These are phyloP conservation scores for Spermophilus dauricus DNA, from an alignment of 2,113 vertebrate species.

Conservation along the genomic window DNA sequence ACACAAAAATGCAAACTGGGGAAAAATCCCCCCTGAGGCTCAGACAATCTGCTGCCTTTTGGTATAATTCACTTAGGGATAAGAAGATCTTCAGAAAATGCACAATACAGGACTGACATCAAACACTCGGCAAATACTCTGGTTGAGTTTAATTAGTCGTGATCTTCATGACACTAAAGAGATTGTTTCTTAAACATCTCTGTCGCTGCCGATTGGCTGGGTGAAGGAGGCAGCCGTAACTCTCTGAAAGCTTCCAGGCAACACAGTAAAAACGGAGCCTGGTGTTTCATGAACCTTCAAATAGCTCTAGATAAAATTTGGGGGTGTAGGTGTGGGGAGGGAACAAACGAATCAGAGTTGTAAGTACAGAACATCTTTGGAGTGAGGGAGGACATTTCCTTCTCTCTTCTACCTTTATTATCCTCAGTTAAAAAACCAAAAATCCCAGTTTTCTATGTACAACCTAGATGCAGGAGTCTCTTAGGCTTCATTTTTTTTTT, in stretches of 20 bases:
- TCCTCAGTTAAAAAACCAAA: not conserved
- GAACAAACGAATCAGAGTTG: not conserved
- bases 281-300: not conserved
- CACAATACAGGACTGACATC: constrained; percentile 54
- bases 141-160: constrained; percentile 70
- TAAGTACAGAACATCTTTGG: not conserved
- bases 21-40: constrained; percentile 50
- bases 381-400: not conserved
- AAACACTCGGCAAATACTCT: constrained; percentile 59
- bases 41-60: constrained; percentile 74
- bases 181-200: constrained; percentile 67
- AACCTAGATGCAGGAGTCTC: not conserved
- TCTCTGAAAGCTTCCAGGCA: not conserved
- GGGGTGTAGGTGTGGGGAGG: not conserved
- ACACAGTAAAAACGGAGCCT: not conserved
- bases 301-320: not conserved
- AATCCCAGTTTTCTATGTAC: not conserved
- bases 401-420: not conserved
- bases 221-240: not conserved
- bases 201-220: constrained; percentile 35
- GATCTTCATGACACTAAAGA: constrained; percentile 56
- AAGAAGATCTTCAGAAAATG: constrained; percentile 68
- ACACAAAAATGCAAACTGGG: constrained; percentile 54
- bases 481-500: not conserved
- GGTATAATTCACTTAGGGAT: constrained; percentile 54